Conservation (phyloP, 2,797 vertebrate genomes). For the Microctenopoma steveboyesi region DNA sequence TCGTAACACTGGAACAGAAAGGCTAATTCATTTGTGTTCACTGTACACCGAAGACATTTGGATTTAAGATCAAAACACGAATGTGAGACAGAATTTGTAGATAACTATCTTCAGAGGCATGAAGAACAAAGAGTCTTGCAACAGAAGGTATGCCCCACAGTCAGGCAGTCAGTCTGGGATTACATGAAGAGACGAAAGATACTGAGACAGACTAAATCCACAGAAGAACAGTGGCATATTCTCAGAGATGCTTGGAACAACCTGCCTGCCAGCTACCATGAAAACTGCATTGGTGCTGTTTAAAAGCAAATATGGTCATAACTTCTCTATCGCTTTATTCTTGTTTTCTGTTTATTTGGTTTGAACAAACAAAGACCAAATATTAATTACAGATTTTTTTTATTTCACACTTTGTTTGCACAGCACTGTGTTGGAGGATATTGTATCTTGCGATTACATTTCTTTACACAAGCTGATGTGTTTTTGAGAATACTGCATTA, state of each 20-base stretch:
- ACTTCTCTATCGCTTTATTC: not conserved
- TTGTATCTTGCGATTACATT: not conserved
- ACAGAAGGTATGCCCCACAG: not conserved
- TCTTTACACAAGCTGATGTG: not conserved
- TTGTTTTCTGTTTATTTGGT: not conserved
- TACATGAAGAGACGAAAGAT: not conserved
- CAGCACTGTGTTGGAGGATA: not conserved
- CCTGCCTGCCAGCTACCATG: not conserved
- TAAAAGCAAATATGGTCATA: not conserved
- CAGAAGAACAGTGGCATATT: not conserved
- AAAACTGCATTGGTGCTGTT: not conserved
- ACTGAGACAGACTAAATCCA: not conserved
- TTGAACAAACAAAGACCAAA: not conserved
- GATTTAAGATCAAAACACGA: no score
- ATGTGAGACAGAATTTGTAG: not conserved
- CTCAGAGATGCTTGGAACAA: not conserved
- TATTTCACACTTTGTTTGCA: not conserved
- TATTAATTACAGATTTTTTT: no score
- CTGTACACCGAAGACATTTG: no score
- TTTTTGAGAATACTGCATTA: not conserved
- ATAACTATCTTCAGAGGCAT: not conserved
- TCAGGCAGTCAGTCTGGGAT: not conserved
- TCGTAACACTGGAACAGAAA: no score
- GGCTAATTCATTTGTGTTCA: no score
- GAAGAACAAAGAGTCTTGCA: not conserved